A percentile compares a stretch with the other conserved stretches of the same genome.
Evolutionary conservation across 2,113 vertebrate species (phyloP).

Genomic region (Felis catus): F.catus_Fca126_mat1.0 CM031413.1:53188501-53189000

Average conservation of each 20-base stretch:
- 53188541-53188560: neutral
- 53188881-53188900: neutral
- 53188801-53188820: neutral
- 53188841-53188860: neutral
- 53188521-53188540: neutral
- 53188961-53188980: neutral
- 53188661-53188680: conserved; percentile 19
- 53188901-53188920: neutral
- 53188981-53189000: neutral
- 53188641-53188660: conserved; percentile 36
- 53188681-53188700: neutral
- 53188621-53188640: neutral
- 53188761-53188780: neutral
- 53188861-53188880: neutral
- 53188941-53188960: neutral
- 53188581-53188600: neutral
- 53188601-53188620: neutral
- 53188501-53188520: neutral
- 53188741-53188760: neutral
- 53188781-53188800: neutral
- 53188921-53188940: neutral
- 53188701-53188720: neutral
- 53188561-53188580: too few species aligned
- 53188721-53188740: neutral
- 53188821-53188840: neutral